These are phyloP conservation scores for Myripristis jacobus DNA, from an alignment of 2,797 vertebrate genomes.

Conservation along the genomic window DNA sequence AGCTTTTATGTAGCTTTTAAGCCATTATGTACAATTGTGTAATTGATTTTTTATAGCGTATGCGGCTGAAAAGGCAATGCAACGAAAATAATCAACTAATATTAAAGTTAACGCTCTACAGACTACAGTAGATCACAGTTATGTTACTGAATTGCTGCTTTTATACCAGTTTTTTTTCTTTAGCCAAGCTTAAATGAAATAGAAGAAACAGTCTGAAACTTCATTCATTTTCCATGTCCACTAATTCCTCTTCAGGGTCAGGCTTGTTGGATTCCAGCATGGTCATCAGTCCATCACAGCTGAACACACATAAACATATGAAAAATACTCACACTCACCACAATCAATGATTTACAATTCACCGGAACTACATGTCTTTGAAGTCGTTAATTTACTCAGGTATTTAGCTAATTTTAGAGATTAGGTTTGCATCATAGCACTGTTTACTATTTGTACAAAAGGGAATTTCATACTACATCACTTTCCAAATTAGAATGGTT, in stretches of 20 bases:
- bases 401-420: not conserved
- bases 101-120: no score
- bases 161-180: not conserved
- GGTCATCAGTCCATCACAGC: not conserved
- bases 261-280: no score
- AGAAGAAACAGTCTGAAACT: not conserved
- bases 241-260: not conserved
- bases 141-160: not conserved
- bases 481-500: no score
- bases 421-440: not conserved
- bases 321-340: no score
- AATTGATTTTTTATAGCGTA: not conserved
- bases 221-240: not conserved
- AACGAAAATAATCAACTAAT: no score
- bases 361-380: no score
- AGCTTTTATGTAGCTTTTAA: slow-evolving; percentile 79
- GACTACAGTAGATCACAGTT: no score
- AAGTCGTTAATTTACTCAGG: no score
- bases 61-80: not conserved
- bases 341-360: no score
- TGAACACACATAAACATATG: no score
- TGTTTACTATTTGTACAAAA: not conserved
- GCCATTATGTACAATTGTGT: slow-evolving; percentile 71
- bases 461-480: no score
- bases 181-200: not conserved